Evolutionary conservation across 1,140 invertebrate genomes (phyloP).

Genomic region (Drosophila arawakana): DNA sequence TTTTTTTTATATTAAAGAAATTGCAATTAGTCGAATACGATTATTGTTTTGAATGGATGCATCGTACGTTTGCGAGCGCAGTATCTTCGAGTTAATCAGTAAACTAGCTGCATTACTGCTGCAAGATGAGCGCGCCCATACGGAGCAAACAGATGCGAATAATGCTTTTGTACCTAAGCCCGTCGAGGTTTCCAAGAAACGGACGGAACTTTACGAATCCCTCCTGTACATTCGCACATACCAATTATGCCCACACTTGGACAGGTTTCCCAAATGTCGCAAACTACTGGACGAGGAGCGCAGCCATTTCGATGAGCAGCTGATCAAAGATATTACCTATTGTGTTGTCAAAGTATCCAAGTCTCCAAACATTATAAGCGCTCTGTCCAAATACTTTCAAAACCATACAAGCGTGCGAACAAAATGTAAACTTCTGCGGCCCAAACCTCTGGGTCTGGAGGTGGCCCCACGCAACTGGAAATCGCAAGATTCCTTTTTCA

Average conservation of each 20-base stretch:
- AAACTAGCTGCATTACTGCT: conserved; percentile 43
- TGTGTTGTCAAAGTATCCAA: conserved; percentile 12
- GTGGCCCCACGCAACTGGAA: background rate
- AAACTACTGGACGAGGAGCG: conserved; percentile 10
- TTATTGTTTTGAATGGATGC: conserved; percentile 41
- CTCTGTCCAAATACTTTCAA: background rate
- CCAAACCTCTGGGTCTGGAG: background rate
- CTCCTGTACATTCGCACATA: conserved; percentile 11
- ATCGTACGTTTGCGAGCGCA: conserved; percentile 22
- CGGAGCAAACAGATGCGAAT: conserved; percentile 37
- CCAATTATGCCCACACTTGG: background rate
- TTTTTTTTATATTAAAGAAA: conserved; percentile 1
- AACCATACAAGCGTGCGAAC: background rate
- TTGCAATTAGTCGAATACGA: conserved; percentile 1
- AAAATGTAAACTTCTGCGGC: background rate
- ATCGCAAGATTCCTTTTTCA: background rate
- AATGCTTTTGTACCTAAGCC: background rate
- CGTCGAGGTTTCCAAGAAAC: conserved; percentile 28
- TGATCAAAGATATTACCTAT: conserved; percentile 8
- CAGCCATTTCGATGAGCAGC: background rate
- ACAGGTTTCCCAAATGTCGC: background rate
- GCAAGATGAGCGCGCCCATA: conserved; percentile 14
- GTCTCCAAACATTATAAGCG: background rate
- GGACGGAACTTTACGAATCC: conserved; percentile 53
- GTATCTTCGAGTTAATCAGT: conserved; percentile 36